Conservation (phyloP, 2,113 vertebrate species). For the Boulengeromyrus knoepffleri region DNA sequence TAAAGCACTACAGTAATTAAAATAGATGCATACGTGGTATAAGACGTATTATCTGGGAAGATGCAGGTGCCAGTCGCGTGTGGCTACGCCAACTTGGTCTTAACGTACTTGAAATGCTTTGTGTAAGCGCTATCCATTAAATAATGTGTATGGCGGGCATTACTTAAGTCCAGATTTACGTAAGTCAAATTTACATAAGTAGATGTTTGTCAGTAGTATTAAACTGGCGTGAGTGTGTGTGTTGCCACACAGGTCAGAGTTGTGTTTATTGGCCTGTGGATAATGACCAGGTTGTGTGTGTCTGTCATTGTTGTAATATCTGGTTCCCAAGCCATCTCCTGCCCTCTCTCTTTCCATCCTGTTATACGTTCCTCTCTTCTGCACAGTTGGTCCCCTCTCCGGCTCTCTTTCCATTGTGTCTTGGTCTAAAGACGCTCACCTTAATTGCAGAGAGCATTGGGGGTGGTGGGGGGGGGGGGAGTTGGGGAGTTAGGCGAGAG, state of each 20-base stretch:
- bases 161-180: not conserved
- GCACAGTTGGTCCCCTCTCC: not conserved
- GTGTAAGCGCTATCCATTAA: not conserved
- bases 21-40: not conserved
- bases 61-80: not conserved
- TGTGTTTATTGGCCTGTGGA: not conserved
- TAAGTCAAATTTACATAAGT: not conserved
- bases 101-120: not conserved
- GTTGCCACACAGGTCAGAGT: not conserved
- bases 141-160: not conserved
- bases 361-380: not conserved
- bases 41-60: not conserved
- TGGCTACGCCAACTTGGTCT: not conserved
- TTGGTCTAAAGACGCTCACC: not conserved
- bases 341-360: not conserved
- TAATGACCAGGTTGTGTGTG: slow-evolving; percentile 4
- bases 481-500: not conserved
- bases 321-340: not conserved
- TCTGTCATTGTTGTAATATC: not conserved
- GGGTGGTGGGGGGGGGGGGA: not conserved
- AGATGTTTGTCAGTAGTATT: not conserved
- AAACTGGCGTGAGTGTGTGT: not conserved
- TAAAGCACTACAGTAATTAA: not conserved
- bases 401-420: not conserved
- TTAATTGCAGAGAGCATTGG: not conserved